Percentiles rank a stretch among this genome's conserved stretches.
These are phyloP conservation scores for Propithecus deckenii DNA, from an alignment of 2,797 vertebrate genomes.

Conservation along the genomic window DNA sequence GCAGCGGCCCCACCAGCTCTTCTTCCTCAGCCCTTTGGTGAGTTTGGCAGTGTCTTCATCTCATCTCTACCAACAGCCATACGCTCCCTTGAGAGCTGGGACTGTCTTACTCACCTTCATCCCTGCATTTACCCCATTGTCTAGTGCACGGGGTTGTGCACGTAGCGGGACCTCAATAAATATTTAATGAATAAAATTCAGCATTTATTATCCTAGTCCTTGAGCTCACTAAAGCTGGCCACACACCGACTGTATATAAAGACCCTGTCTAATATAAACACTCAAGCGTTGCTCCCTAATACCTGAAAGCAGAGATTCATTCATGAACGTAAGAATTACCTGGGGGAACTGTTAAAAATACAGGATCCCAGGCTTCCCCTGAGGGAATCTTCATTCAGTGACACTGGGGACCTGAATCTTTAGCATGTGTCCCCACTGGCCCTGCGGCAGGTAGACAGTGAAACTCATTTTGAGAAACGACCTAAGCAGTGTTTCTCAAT, in stretches of 20 bases:
- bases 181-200: not conserved
- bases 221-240: not conserved
- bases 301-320: no score
- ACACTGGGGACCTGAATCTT: not conserved
- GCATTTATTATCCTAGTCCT: not conserved
- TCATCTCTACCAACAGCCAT: not conserved
- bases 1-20: not conserved
- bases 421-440: not conserved
- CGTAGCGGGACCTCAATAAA: not conserved
- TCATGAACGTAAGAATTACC: not conserved
- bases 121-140: not conserved
- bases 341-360: not conserved
- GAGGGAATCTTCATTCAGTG: not conserved
- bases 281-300: no score
- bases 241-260: not conserved
- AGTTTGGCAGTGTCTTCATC: not conserved
- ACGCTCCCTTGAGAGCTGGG: not conserved
- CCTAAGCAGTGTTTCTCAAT: not conserved
- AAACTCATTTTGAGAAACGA: not conserved
- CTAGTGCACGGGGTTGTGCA: not conserved
- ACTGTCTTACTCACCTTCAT: not conserved
- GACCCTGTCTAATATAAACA: not conserved
- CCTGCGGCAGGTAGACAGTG: not conserved
- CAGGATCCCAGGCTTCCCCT: not conserved
- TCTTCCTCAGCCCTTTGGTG: not conserved